phyloP scores from a whole-genome alignment of 92 coral and sea anemone species.

The Bergia sp. region DNA sequence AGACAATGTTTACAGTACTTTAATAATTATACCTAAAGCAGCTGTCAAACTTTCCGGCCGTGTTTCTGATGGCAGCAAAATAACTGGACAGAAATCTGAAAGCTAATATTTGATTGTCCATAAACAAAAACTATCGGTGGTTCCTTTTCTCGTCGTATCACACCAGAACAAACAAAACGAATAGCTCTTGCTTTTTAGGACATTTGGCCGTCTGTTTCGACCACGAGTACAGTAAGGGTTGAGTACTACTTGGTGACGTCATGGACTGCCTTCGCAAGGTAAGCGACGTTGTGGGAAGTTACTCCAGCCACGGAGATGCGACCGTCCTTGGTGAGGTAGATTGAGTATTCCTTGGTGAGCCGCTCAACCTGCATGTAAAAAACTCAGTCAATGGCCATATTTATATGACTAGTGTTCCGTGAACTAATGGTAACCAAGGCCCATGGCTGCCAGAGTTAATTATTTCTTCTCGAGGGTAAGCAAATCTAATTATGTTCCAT shows the following conservation, averaged over 20 bases:
- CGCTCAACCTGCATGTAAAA: slow-evolving; percentile 74
- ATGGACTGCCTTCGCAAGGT: slow-evolving; percentile 91
- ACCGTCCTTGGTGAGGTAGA: slow-evolving; percentile 95
- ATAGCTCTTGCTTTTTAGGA: not conserved
- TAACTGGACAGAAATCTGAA: not conserved
- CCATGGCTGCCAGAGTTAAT: no score
- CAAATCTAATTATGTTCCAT: no score
- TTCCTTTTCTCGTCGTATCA: not conserved
- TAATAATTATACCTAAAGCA: not conserved
- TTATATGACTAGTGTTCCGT: not conserved
- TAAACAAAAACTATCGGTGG: not conserved
- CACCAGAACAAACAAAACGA: not conserved
- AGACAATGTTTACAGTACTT: not conserved
- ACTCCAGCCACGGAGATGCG: slow-evolving; percentile 97
- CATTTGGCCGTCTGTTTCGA: not conserved
- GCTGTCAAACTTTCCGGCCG: not conserved
- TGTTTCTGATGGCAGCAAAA: not conserved
- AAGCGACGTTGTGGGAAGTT: slow-evolving; percentile 83
- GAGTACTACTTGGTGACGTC: slow-evolving; percentile 79
- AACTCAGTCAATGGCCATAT: not conserved
- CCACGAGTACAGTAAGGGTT: not conserved
- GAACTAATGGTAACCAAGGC: no score
- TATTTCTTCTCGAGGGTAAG: no score
- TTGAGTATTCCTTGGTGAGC: slow-evolving; percentile 87
- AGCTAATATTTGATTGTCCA: not conserved